These are phyloP conservation scores for Pammene aurita DNA, from an alignment of 2,888 invertebrate species.

Conservation along the genomic window DNA sequence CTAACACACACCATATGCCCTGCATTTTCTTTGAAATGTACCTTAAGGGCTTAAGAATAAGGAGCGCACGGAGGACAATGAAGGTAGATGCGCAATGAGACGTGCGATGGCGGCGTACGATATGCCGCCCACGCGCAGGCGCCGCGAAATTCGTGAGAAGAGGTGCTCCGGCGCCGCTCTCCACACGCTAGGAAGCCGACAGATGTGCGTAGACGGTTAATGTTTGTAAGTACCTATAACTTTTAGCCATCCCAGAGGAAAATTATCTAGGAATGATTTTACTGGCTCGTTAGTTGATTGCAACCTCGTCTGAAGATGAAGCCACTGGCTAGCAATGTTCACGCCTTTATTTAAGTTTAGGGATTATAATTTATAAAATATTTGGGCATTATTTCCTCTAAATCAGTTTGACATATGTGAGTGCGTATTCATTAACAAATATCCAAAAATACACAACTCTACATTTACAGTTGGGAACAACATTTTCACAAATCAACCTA, in stretches of 20 bases:
- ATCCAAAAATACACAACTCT: no score
- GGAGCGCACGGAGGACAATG: slow-evolving; percentile 51
- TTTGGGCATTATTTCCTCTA: no score
- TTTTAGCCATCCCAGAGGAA: neutral
- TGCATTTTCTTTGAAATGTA: slow-evolving; percentile 47
- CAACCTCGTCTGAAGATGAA: no score
- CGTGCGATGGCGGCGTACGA: slow-evolving; percentile 76
- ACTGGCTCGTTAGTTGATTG: no score
- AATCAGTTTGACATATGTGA: no score
- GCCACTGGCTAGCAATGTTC: no score
- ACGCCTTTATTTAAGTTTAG: no score
- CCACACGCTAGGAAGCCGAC: slow-evolving; percentile 52
- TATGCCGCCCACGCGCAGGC: slow-evolving; percentile 78
- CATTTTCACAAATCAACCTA: no score
- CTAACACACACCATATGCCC: slow-evolving; percentile 33
- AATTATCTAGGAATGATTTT: neutral
- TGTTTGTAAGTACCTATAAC: slow-evolving; percentile 1
- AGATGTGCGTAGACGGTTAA: slow-evolving; percentile 6
- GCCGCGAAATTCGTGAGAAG: slow-evolving; percentile 82
- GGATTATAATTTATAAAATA: no score
- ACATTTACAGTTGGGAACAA: no score
- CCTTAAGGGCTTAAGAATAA: slow-evolving; percentile 56
- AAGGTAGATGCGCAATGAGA: slow-evolving; percentile 58
- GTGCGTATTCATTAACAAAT: no score
- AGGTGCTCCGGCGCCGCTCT: slow-evolving; percentile 67